These are phyloP conservation scores for Schizotus pectinicornis DNA, from an alignment of 2,888 invertebrate species.

Conservation along the genomic window DNA sequence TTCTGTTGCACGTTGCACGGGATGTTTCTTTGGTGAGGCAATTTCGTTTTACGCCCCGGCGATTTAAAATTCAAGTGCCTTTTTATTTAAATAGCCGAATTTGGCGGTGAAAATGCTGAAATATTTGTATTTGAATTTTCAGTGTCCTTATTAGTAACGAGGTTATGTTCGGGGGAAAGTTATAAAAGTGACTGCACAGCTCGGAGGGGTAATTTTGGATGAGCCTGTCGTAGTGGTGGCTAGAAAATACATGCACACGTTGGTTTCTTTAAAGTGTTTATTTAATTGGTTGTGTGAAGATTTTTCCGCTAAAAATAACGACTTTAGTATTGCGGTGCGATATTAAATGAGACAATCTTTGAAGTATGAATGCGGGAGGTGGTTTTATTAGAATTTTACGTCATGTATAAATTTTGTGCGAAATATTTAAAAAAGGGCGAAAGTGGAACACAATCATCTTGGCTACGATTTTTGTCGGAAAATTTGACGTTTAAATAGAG, in stretches of 20 bases:
- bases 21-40: too few species aligned
- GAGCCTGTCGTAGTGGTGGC: neutral
- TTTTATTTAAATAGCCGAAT: neutral
- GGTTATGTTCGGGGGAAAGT: neutral
- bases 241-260: too few species aligned
- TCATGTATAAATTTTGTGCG: conserved; percentile 20
- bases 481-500: conserved; percentile 25
- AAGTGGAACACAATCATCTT: conserved; percentile 31
- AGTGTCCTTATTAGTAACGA: conserved; percentile 1
- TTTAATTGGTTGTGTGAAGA: too few species aligned
- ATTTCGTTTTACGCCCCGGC: too few species aligned
- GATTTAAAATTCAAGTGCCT: too few species aligned
- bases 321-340: neutral
- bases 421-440: conserved; percentile 19
- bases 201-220: neutral
- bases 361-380: conserved; percentile 14
- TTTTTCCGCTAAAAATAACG: neutral
- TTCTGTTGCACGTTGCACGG: too few species aligned
- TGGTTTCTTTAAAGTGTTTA: too few species aligned
- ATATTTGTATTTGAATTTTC: conserved; percentile 3
- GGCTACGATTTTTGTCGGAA: conserved; percentile 26
- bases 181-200: neutral
- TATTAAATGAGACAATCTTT: neutral
- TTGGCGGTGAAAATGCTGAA: neutral
- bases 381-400: conserved; percentile 27